phyloP scores from a whole-genome alignment of 2,888 invertebrate species.

The Megaustenia siamemsis region DNA sequence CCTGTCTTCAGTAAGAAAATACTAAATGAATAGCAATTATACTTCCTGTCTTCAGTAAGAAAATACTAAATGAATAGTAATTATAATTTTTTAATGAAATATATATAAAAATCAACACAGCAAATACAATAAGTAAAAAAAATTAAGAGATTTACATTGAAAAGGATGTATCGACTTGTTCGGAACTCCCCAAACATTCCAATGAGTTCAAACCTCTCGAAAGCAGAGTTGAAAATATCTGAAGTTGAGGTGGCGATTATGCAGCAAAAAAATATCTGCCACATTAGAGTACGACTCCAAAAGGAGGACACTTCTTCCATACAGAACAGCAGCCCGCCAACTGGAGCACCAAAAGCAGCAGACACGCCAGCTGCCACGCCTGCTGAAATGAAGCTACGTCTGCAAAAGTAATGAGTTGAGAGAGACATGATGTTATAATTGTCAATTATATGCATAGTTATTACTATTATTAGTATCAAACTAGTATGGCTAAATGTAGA shows the following conservation, averaged over 20 bases:
- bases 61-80: too few species aligned
- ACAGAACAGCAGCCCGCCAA: slow-evolving; percentile 81
- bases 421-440: background rate
- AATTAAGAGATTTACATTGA: slow-evolving; percentile 69
- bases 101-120: too few species aligned
- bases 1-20: too few species aligned
- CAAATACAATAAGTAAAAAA: too few species aligned
- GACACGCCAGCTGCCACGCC: slow-evolving; percentile 81
- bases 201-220: slow-evolving; percentile 73
- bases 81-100: background rate
- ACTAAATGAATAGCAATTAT: too few species aligned
- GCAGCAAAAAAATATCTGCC: slow-evolving; percentile 81
- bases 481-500: too few species aligned
- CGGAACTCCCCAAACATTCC: slow-evolving; percentile 78
- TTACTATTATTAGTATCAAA: too few species aligned
- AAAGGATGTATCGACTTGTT: slow-evolving; percentile 78
- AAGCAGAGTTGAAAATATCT: slow-evolving; percentile 79
- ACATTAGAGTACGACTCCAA: slow-evolving; percentile 80
- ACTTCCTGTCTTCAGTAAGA: too few species aligned
- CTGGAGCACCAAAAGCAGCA: slow-evolving; percentile 81
- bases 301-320: slow-evolving; percentile 82
- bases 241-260: slow-evolving; percentile 80
- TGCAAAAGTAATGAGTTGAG: slow-evolving; percentile 49
- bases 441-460: background rate
- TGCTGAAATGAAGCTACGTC: slow-evolving; percentile 79